Evolutionary conservation across 2,113 vertebrate genomes (phyloP).

Genomic region (Aphelocoma coerulescens): DNA sequence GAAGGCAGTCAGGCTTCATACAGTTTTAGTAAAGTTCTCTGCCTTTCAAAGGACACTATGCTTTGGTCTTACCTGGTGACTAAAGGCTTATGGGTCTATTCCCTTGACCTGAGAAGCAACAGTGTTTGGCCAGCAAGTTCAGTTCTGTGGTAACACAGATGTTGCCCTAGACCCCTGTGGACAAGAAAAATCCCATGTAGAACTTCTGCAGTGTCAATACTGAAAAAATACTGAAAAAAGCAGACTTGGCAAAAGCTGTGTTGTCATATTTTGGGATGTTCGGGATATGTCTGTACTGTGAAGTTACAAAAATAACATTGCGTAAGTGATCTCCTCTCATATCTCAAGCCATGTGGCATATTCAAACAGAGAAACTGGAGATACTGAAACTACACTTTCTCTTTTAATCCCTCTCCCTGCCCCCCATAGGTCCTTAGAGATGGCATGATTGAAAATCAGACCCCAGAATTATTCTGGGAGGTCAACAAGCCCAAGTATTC

Average conservation of each 20-base stretch:
- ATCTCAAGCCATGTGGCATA: neutral
- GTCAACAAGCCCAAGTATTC: conserved; percentile 90
- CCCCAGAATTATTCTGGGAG: conserved; percentile 80
- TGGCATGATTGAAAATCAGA: conserved; percentile 92
- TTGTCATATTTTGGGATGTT: neutral
- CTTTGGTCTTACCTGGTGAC: neutral
- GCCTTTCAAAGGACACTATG: neutral
- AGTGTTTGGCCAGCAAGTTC: neutral
- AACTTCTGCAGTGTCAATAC: neutral
- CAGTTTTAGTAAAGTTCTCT: neutral
- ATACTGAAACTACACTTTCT: neutral
- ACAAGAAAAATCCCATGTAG: neutral
- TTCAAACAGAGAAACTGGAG: neutral
- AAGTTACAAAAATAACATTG: neutral
- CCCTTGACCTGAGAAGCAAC: neutral
- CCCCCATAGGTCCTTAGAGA: conserved; percentile 85
- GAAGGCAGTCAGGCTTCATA: neutral
- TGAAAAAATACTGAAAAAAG: neutral
- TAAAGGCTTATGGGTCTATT: neutral
- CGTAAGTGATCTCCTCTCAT: neutral
- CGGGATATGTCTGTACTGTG: neutral
- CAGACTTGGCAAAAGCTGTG: neutral
- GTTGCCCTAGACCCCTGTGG: neutral
- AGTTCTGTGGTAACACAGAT: neutral
- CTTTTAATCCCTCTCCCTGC: neutral